Evolutionary conservation across 2,888 invertebrate species (phyloP).

Genomic region (Parascotia fuliginaria): DNA sequence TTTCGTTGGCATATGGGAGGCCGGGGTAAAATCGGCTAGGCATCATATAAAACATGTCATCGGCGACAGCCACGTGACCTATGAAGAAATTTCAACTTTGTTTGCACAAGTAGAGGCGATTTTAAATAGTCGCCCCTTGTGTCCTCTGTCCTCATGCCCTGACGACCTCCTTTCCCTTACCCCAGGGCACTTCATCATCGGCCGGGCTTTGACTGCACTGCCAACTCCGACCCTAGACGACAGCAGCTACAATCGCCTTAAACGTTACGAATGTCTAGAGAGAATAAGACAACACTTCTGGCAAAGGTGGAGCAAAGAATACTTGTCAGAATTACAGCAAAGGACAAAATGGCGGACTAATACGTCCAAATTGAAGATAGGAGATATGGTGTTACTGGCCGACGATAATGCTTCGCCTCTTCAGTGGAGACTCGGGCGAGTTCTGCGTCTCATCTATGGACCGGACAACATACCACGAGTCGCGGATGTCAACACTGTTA

Average conservation of each 20-base stretch:
- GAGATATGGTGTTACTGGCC: too few species aligned
- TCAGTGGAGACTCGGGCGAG: neutral
- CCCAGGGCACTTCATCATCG: neutral
- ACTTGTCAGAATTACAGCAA: too few species aligned
- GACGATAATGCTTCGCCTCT: too few species aligned
- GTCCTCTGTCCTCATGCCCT: neutral
- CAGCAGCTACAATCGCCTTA: neutral
- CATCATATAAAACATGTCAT: slow-evolving; percentile 2
- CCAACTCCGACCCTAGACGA: neutral
- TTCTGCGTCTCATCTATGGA: slow-evolving; percentile 2
- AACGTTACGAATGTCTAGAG: neutral
- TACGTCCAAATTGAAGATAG: too few species aligned
- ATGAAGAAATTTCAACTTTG: too few species aligned
- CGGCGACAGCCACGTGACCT: slow-evolving; percentile 8
- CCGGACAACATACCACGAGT: slow-evolving; percentile 6
- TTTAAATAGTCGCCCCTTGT: slow-evolving; percentile 1
- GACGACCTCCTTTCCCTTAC: neutral
- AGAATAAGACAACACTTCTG: too few species aligned
- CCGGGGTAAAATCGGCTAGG: slow-evolving; percentile 1
- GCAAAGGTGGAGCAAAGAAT: neutral
- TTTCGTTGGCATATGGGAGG: neutral
- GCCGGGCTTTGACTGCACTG: neutral
- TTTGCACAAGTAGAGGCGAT: too few species aligned
- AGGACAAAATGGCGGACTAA: too few species aligned
- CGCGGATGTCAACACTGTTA: slow-evolving; percentile 7